Conservation (phyloP, 2,797 vertebrate genomes). For the Paedocypris micromegethes region DNA sequence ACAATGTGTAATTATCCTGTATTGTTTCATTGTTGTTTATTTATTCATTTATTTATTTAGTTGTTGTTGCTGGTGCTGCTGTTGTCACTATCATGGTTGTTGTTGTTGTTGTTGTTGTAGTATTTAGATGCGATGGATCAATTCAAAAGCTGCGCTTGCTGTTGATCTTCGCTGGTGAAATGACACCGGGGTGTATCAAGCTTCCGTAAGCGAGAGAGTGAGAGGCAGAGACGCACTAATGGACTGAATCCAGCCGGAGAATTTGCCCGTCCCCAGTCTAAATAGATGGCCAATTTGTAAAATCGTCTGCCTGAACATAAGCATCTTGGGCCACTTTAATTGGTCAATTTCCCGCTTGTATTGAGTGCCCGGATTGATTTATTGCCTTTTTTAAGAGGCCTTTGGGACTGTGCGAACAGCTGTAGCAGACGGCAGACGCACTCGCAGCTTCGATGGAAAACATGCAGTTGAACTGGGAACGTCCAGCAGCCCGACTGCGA, state of each 20-base stretch:
- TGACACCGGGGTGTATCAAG: slow-evolving; percentile 51
- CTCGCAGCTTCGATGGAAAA: slow-evolving; percentile 70
- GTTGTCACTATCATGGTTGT: too few species aligned
- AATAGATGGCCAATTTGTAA: slow-evolving; percentile 82
- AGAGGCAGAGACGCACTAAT: slow-evolving; percentile 53
- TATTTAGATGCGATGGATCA: slow-evolving; percentile 9
- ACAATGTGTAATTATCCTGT: too few species aligned
- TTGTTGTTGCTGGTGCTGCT: too few species aligned
- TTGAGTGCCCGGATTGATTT: slow-evolving; percentile 82
- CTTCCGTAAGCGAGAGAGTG: slow-evolving; percentile 38
- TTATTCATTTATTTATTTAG: too few species aligned
- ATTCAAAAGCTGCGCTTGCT: slow-evolving; percentile 8
- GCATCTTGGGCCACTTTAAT: slow-evolving; percentile 81
- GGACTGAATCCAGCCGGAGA: slow-evolving; percentile 61
- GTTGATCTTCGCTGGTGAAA: slow-evolving; percentile 39
- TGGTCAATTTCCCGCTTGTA: slow-evolving; percentile 83
- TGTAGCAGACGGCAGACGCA: slow-evolving; percentile 67
- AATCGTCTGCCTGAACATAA: slow-evolving; percentile 76
- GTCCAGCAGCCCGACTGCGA: slow-evolving; percentile 58
- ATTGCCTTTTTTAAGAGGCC: slow-evolving; percentile 81
- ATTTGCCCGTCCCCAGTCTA: slow-evolving; percentile 68
- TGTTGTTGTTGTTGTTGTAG: too few species aligned
- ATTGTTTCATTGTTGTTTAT: too few species aligned
- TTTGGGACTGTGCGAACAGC: slow-evolving; percentile 72
- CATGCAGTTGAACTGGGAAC: slow-evolving; percentile 63